Percentiles rank a stretch among this genome's conserved stretches.
phyloP scores from a whole-genome alignment of 2,797 vertebrate genomes.

The Bovichtus variegatus region DNA sequence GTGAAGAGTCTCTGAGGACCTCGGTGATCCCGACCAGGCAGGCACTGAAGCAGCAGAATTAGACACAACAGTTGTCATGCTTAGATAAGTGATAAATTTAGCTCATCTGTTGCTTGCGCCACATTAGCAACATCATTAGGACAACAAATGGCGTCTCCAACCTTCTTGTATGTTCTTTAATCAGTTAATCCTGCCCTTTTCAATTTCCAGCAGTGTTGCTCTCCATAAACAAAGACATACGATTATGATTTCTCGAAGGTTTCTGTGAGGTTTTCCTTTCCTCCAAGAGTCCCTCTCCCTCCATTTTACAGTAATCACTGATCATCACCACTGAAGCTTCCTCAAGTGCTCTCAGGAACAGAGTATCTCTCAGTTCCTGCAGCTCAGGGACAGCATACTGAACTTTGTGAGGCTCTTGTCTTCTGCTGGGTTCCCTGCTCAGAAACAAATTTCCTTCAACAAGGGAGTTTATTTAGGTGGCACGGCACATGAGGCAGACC shows the following conservation, averaged over 20 bases:
- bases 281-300: slow-evolving; percentile 59
- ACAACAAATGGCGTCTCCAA: slow-evolving; percentile 74
- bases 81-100: slow-evolving; percentile 83
- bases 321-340: slow-evolving; percentile 74
- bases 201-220: slow-evolving; percentile 40
- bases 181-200: slow-evolving; percentile 70
- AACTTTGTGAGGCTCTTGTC: slow-evolving; percentile 80
- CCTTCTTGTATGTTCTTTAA: slow-evolving; percentile 58
- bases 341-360: slow-evolving; percentile 72
- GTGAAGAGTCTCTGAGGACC: slow-evolving; percentile 73
- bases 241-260: slow-evolving; percentile 51
- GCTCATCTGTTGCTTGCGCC: slow-evolving; percentile 76
- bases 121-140: slow-evolving; percentile 77
- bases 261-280: slow-evolving; percentile 57
- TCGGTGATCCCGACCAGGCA: slow-evolving; percentile 70
- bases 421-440: slow-evolving; percentile 70
- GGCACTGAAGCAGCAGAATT: slow-evolving; percentile 78
- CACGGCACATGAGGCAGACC: slow-evolving; percentile 86
- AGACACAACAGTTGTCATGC: slow-evolving; percentile 83
- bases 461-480: slow-evolving; percentile 83
- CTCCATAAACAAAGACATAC: slow-evolving; percentile 62
- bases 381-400: slow-evolving; percentile 64
- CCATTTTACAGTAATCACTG: slow-evolving; percentile 76
- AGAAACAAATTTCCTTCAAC: slow-evolving; percentile 82
- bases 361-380: slow-evolving; percentile 68